Base-by-base conservation (phyloP, 37 sponge, comb jelly and placozoan genomes). In the Tethya wilhelma region DNA sequence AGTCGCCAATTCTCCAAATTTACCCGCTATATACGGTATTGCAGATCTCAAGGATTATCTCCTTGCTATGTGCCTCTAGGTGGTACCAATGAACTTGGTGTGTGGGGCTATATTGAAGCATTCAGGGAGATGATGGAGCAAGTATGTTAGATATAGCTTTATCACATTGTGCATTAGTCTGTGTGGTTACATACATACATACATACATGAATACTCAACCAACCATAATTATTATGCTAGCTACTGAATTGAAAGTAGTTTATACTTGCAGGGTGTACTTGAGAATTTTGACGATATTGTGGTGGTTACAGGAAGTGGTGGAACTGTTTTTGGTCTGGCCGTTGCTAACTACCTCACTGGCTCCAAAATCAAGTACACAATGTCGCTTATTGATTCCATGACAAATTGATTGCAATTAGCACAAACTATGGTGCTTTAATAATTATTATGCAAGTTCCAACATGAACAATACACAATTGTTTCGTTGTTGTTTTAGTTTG, bases 41-140 rank as follows among this genome's bases (percentile, higher is more conserved):
- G 28, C 60, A 93, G 93, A 56, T 36, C 64, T 36, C 36, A 71
- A 20, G 91, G 91, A 23, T 44, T 39, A 2, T 80, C 73, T 17
- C 91, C 91, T 0, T 96, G 90, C 64, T n/a, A 68, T 7, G 77
- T 96, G 1, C 91, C 95, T 69, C 59, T 83, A 17, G 96, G 96
- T 17, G 96, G 96, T 9, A 83, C 94, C 25, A 87, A 83, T 71
- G 7, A 22, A 0, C 63, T 84, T 23, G 96, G 96, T 0, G 20
- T 38, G 12, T 96, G 94, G 94, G 96, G 96, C 0, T 93, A 93
- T 69, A 88, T 96, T 79, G 95, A 93, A 39, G 77, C 85, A 12
- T 96, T 86, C 77, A 68, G 64, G 45, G 96, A 96, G 55, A 45
- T 95, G 57, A 44, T 92, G 69, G 82, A 87, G 0, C 90, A 92